Evolutionary conservation across 2,888 invertebrate genomes (phyloP).

Genomic region (Thereva nobilitata): DNA sequence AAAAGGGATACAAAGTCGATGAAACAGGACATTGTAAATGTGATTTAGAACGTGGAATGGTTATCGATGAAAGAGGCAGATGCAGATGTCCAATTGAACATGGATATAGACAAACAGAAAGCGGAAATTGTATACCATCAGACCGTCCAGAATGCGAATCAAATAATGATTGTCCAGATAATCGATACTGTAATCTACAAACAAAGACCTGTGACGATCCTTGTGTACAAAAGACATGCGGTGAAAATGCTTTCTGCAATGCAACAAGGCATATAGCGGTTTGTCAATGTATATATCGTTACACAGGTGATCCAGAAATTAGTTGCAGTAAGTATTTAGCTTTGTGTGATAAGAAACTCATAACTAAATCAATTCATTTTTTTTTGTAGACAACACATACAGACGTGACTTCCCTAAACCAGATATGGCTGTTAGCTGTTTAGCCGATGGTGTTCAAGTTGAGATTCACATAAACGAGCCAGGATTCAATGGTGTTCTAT

Average conservation of each 20-base stretch:
- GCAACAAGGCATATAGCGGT: conserved; percentile 75
- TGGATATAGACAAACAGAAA: conserved; percentile 66
- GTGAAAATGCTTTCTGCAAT: conserved; percentile 76
- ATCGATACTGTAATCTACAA: conserved; percentile 71
- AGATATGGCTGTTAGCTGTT: conserved; percentile 84
- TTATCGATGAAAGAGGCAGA: conserved; percentile 74
- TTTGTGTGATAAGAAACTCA: neutral
- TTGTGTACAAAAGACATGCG: conserved; percentile 75
- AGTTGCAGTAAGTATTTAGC: conserved; percentile 66
- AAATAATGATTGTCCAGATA: conserved; percentile 76
- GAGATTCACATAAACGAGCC: conserved; percentile 71
- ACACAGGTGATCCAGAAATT: conserved; percentile 74
- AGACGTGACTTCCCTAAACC: conserved; percentile 79
- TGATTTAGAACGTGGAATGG: conserved; percentile 76
- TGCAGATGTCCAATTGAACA: conserved; percentile 75
- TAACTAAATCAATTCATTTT: too few relatives aligned
- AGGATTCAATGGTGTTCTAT: conserved; percentile 86
- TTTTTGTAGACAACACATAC: conserved; percentile 45
- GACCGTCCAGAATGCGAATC: conserved; percentile 66
- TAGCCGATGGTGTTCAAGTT: conserved; percentile 90
- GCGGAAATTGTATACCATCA: conserved; percentile 65
- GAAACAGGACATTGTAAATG: conserved; percentile 81
- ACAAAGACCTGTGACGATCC: conserved; percentile 78
- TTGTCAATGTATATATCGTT: conserved; percentile 78
- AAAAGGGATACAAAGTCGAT: conserved; percentile 75